These are phyloP conservation scores for Calliphora vicina DNA, from an alignment of 1,140 invertebrate species.

Conservation along the genomic window DNA sequence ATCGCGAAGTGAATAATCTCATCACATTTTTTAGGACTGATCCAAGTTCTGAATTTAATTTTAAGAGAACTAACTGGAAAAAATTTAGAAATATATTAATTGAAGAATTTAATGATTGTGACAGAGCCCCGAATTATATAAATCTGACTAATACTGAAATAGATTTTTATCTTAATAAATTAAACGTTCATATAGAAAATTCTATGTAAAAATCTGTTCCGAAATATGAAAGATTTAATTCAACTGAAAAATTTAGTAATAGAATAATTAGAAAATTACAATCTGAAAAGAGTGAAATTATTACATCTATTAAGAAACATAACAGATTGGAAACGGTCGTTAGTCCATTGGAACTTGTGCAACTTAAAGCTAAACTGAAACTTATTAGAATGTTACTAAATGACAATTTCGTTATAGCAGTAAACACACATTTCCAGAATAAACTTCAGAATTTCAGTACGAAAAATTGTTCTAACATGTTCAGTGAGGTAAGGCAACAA, in stretches of 20 bases:
- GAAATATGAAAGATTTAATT: neutral
- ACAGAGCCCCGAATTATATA: neutral
- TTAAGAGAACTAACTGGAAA: constrained; percentile 19
- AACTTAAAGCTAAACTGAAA: neutral
- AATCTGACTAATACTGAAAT: constrained; percentile 19
- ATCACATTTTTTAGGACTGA: neutral
- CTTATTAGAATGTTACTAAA: neutral
- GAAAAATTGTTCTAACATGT: neutral
- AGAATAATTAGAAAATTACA: neutral
- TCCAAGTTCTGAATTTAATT: neutral
- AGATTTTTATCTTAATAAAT: neutral
- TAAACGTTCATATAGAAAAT: constrained; percentile 1
- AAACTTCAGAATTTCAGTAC: neutral
- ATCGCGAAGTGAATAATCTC: too few species aligned
- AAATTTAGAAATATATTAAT: neutral
- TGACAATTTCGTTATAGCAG: neutral
- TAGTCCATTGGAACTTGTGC: neutral
- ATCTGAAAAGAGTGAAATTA: neutral
- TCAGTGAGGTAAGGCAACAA: neutral
- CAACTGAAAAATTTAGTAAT: neutral
- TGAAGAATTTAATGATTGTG: neutral
- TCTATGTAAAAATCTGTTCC: neutral
- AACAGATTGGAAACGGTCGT: neutral
- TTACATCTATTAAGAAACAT: neutral
- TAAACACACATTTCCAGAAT: neutral